Evolutionary conservation across 2,797 vertebrate genomes (phyloP), one percentile per base, ranked within the genome.

Genomic region (Sebastes vulpes): DNA sequence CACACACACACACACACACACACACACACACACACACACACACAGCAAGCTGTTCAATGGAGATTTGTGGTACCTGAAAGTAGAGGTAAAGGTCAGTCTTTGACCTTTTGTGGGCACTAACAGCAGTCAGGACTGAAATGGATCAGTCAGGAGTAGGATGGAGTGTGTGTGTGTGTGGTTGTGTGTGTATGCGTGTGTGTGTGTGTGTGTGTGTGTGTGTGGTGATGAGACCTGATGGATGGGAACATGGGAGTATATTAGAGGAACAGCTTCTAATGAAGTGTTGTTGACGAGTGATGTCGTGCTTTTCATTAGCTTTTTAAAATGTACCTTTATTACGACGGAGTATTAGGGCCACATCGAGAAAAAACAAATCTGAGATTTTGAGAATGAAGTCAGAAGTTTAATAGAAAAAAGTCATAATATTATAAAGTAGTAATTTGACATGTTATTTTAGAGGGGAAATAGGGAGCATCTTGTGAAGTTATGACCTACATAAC

Each of bases 61-160:
- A 89, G 89, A 93, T 93, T 87, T 93, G 88, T 93, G 88, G 64
- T 85, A 87, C 82, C 87, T 89, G 75, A 68, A 83, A 77, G 75
- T 77, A 25, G 64, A 88, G 66, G 81, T 92, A 94, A 95, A 96
- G 94, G 94, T 95, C 93, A 90, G 58, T 23, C 35, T 75, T 76
- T 94, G 90, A 94, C 93, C 94, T 95, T 94, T 90, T 83, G 75
- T 75, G 42, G 80, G 79, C 75, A 81, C 81, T 84, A 89, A 92
- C 81, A 89, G 81, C 72, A 60, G 78, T 82, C 53, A 56, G 67
- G 65, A 71, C 73, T 89, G 84, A 91, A 92, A 94, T 91, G 83
- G 84, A 94, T 92, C 90, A 81, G 73, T 81, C 80, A 85, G 72
- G 42, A 58, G 72, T 50, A 50, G 50, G 46, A 66, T 38, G 20